Evolutionary conservation across 2,797 vertebrate genomes (phyloP).

Genomic region (Bradypodion ventrale): DNA sequence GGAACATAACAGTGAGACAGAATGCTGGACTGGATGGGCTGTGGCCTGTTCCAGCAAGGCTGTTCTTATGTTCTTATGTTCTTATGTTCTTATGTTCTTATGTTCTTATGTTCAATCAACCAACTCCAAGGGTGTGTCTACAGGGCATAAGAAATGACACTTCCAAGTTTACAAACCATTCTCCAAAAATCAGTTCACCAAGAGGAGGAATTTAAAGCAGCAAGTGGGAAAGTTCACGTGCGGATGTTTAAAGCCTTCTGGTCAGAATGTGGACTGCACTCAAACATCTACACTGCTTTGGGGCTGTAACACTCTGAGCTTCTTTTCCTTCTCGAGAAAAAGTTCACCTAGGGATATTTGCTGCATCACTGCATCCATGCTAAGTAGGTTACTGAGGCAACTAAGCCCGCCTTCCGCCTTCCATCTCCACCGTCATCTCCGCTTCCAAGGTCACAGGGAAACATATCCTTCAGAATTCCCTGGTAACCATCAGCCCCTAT

Average conservation of each 20-base stretch:
- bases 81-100: no score
- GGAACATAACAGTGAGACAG: no score
- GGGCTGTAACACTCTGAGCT: constrained; percentile 37
- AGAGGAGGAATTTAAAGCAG: not conserved
- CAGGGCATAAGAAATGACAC: constrained; percentile 13
- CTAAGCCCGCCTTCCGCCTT: constrained; percentile 69
- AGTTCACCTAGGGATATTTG: constrained; percentile 74
- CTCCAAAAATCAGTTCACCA: constrained; percentile 45
- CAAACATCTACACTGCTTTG: constrained; percentile 31
- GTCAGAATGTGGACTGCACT: not conserved
- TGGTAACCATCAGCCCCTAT: constrained; percentile 74
- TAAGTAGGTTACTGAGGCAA: constrained; percentile 85
- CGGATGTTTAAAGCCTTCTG: constrained; percentile 22
- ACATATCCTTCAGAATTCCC: constrained; percentile 84
- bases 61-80: no score
- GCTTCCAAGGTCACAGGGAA: constrained; percentile 80
- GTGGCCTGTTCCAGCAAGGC: no score
- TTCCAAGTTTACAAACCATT: constrained; percentile 37
- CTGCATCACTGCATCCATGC: constrained; percentile 78
- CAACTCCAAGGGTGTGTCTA: constrained; percentile 21
- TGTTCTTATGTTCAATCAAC: constrained; percentile 7
- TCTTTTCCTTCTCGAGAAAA: constrained; percentile 55
- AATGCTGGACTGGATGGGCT: no score
- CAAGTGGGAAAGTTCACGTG: not conserved
- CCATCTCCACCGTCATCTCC: constrained; percentile 18